Base-by-base conservation (phyloP, 2,797 vertebrate genomes). In the Neopelma chrysocephalum region DNA sequence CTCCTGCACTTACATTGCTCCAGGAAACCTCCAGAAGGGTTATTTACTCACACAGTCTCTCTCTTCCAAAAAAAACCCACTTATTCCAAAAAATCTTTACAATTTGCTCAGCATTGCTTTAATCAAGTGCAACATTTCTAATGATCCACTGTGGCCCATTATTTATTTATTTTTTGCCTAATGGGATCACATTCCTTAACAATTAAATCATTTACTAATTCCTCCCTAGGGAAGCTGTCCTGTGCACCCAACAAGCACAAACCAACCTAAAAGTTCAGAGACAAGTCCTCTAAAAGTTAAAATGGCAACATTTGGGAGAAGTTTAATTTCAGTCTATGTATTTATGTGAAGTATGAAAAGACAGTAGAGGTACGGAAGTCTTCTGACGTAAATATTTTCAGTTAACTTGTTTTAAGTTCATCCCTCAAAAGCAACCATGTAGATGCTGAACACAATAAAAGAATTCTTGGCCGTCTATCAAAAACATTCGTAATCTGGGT, bases 161-260 rank as follows among this genome's bases (percentile, higher is more conserved):
- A 75, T 54, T 73, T 77, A 51, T 93, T 76, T 95, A 71, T 93
- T 94, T 96, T 69, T 40, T 54, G 32, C 65, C 87, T 96, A 97
- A 93, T 90, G 91, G 89, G 79, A 54, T 50, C 72, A 57, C 96
- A 96, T 97, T 97, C 93, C 93, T 95, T n/a, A 82, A 93, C 78
- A 91, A 96, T 88, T 94, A 94, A 95, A 95, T 96, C 61, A 96
- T 85, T 89, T 82, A 88, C 81, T 91, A 89, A 84, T 77, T 95
- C 83, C 75, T 95, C 88, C 82, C 34, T 0, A 3, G 69, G 57
- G 64, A 88, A 38, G 27, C 36, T 89, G 80, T 90, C 90, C 89
- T 82, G 68, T 21, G 64, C 53, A 82, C 85, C 94, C 87, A 93
- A 93, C 26, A 48, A 95, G 81, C 85, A 73, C 10, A 93, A 89